A percentile compares a stretch with the other conserved stretches of the same genome.
Conservation (phyloP, 2,888 invertebrate species). For the Macrosoma leucophasiata region DNA sequence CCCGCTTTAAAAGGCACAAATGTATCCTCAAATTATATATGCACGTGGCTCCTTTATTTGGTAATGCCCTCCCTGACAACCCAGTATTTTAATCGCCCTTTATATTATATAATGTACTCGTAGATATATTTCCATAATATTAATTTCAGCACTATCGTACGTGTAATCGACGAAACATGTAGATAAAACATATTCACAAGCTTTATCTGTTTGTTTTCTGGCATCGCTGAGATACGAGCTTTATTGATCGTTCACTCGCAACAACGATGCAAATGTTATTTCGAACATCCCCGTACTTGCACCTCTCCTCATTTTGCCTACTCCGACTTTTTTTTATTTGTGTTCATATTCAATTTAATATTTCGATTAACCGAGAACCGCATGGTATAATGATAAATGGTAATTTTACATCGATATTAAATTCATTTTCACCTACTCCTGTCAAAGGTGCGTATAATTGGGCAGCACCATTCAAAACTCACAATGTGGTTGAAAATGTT, state of each 20-base stretch:
- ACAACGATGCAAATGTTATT: constrained; percentile 36
- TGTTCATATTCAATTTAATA: constrained; percentile 24
- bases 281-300: constrained; percentile 49
- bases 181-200: constrained; percentile 47
- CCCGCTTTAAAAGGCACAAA: constrained; percentile 46
- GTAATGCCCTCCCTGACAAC: constrained; percentile 10
- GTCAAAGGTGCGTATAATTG: constrained; percentile 51
- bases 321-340: constrained; percentile 45
- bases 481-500: constrained; percentile 51
- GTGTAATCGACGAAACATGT: constrained; percentile 37
- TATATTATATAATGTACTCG: constrained; percentile 38
- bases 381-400: constrained; percentile 11
- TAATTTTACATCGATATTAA: constrained; percentile 6
- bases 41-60: constrained; percentile 38
- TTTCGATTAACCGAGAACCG: constrained; percentile 14
- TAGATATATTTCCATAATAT: too few species aligned
- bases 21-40: constrained; percentile 27
- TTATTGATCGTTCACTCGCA: constrained; percentile 44
- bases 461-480: constrained; percentile 72
- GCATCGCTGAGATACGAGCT: constrained; percentile 65
- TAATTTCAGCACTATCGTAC: constrained; percentile 40
- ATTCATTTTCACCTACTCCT: constrained; percentile 36
- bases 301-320: constrained; percentile 66
- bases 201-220: constrained; percentile 77
- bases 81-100: constrained; percentile 21